These are phyloP conservation scores for Beris morrisii DNA, from an alignment of 2,888 invertebrate genomes.

Conservation along the genomic window DNA sequence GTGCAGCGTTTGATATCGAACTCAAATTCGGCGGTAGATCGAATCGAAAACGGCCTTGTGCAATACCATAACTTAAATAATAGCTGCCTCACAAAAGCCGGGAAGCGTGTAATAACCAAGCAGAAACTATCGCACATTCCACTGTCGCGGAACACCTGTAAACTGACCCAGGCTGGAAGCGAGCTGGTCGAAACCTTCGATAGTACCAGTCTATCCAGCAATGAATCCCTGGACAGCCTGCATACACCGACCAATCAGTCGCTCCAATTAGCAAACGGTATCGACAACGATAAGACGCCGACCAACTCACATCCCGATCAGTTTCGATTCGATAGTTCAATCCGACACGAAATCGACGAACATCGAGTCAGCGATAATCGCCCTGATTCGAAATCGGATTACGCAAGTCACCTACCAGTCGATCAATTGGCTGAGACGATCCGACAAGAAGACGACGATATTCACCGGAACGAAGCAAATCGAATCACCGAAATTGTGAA, in stretches of 20 bases:
- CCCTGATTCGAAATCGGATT: neutral
- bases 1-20: conserved; percentile 62
- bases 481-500: conserved; percentile 28
- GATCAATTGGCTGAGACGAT: neutral
- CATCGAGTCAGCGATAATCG: neutral
- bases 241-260: conserved; percentile 32
- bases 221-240: conserved; percentile 45
- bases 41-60: conserved; percentile 44
- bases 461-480: conserved; percentile 21
- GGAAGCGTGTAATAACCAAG: conserved; percentile 43
- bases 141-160: conserved; percentile 52
- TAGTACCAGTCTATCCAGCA: conserved; percentile 41
- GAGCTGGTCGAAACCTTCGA: conserved; percentile 52
- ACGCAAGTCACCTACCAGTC: too few species aligned
- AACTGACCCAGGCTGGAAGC: conserved; percentile 52
- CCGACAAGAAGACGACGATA: neutral
- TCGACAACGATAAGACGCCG: conserved; percentile 41
- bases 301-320: conserved; percentile 38
- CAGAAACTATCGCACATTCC: conserved; percentile 49
- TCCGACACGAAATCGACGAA: neutral
- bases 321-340: conserved; percentile 33
- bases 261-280: neutral
- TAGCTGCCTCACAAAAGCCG: conserved; percentile 41
- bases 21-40: conserved; percentile 53
- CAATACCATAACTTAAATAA: conserved; percentile 25